Conservation (phyloP, 2,113 vertebrate genomes). For the Galemys pyrenaicus region DNA sequence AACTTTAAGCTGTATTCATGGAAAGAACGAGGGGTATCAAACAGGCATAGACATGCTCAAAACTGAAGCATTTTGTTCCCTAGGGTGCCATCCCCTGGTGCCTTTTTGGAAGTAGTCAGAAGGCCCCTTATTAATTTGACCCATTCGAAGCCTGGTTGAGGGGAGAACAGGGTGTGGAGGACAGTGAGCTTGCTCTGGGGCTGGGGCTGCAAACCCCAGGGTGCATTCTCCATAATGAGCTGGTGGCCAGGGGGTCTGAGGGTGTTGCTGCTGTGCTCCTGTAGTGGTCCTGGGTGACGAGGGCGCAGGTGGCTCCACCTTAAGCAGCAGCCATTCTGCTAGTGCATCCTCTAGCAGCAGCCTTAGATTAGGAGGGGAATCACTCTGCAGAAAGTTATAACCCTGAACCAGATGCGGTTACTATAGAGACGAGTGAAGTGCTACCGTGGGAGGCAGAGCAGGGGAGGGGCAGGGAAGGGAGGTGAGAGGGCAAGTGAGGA, state of each 20-base stretch:
- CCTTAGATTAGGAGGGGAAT: neutral
- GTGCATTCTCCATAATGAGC: rapidly evolving
- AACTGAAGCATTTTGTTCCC: neutral
- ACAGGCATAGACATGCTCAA: neutral
- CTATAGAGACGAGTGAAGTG: conserved; percentile 33
- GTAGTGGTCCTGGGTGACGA: neutral
- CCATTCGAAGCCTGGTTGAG: neutral
- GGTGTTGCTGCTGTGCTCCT: neutral
- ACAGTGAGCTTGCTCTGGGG: neutral
- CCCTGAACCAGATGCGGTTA: conserved; percentile 46
- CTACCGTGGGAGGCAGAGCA: neutral
- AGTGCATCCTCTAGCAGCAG: neutral
- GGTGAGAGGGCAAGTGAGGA: conserved; percentile 76
- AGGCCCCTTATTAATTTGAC: neutral
- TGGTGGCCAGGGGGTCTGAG: neutral
- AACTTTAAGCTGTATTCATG: neutral
- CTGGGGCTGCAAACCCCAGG: neutral
- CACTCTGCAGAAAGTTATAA: conserved; percentile 8
- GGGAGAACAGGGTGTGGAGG: neutral
- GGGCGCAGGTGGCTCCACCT: neutral
- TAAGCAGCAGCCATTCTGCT: conserved; percentile 28
- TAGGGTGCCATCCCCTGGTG: neutral
- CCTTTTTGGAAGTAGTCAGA: neutral
- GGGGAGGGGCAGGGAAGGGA: neutral
- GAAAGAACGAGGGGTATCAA: neutral